phyloP scores from a whole-genome alignment of 2,797 vertebrate genomes.

The Aphelocoma californica region DNA sequence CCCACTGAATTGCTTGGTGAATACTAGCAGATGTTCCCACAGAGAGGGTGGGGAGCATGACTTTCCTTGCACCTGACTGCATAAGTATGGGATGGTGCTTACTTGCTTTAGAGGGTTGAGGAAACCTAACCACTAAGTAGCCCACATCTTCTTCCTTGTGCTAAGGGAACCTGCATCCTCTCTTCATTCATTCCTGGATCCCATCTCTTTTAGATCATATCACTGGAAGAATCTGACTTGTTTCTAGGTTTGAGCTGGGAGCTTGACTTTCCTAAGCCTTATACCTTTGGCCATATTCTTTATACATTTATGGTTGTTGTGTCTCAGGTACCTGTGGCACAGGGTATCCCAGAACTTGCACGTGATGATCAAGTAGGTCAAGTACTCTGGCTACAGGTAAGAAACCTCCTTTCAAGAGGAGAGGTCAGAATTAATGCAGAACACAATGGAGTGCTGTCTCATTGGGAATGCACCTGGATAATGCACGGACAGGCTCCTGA shows the following conservation, averaged over 20 bases:
- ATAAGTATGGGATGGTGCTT: not conserved
- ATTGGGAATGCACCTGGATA: not conserved
- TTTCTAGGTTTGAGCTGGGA: not conserved
- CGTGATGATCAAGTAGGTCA: fast-evolving
- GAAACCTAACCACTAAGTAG: not conserved
- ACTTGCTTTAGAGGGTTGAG: not conserved
- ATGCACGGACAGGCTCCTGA: not conserved
- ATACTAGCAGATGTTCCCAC: not conserved
- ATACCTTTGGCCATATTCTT: not conserved
- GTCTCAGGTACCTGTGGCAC: not conserved
- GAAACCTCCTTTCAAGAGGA: not conserved
- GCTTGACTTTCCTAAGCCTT: not conserved
- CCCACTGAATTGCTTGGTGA: not conserved
- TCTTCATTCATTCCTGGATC: not conserved
- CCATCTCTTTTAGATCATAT: not conserved
- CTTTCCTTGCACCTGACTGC: not conserved
- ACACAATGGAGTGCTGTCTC: not conserved
- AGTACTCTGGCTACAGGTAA: not conserved
- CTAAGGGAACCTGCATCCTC: not conserved
- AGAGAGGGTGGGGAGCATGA: not conserved
- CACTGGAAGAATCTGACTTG: not conserved
- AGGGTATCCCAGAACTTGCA: not conserved
- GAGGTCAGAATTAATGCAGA: not conserved
- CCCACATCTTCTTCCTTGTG: not conserved
- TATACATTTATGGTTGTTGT: not conserved